Percentiles rank a stretch among this genome's conserved stretches.
These are phyloP conservation scores for Stigmatopora nigra DNA, from an alignment of 2,113 vertebrate genomes.

Conservation along the genomic window DNA sequence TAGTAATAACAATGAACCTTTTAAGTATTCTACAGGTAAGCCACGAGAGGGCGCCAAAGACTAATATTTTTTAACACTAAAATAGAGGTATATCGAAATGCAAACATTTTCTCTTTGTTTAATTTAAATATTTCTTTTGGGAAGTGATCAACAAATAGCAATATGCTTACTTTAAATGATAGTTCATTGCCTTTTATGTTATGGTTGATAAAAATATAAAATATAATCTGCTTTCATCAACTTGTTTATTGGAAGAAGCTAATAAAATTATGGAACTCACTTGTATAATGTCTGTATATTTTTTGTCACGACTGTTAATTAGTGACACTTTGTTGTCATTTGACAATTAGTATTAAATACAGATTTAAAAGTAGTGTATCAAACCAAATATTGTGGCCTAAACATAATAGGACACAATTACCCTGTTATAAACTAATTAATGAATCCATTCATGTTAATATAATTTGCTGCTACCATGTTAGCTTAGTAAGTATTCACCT, in stretches of 20 bases:
- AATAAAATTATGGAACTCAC: neutral
- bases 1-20: neutral
- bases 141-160: neutral
- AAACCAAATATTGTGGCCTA: neutral
- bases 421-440: neutral
- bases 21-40: conserved; percentile 3
- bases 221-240: neutral
- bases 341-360: neutral
- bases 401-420: neutral
- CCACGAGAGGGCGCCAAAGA: conserved; percentile 62
- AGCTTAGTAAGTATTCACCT: no score
- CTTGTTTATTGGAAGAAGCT: neutral
- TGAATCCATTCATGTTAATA: neutral
- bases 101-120: neutral
- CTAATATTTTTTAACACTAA: conserved; percentile 19
- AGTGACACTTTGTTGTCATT: neutral
- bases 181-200: neutral
- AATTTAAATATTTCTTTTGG: neutral
- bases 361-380: no score
- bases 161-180: neutral
- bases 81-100: neutral
- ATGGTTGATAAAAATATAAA: neutral
- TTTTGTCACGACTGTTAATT: neutral
- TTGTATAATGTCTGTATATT: neutral
- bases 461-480: neutral